Base-by-base conservation (phyloP, 2,797 vertebrate species). In the Parambassis ranga region DNA sequence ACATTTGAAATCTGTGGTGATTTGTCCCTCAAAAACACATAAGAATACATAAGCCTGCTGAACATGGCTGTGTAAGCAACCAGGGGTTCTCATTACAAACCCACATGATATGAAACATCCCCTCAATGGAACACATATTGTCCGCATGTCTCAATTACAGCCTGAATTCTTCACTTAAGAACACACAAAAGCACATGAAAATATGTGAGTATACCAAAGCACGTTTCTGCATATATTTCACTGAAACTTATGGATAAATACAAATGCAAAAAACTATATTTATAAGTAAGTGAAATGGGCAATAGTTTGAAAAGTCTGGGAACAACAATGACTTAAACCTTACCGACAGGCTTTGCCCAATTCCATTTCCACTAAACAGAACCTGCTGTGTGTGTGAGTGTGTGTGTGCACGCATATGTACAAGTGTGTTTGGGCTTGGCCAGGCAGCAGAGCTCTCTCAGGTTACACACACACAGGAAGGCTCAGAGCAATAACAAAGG, bases 381-480 rank as follows among this genome's bases (percentile, higher is more conserved):
- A 89, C 90, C 86, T 91, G 83, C 84, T 90, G 90, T 68, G 71
- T 70, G 57, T 56, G 33, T 57, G 2, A 50, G 7, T 47, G 39
- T 39, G 53, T 47, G 68, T 72, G 47, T 46, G 57, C 30, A 46
- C 28, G 33, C 35, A 30, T 64, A 28, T 71, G 75, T 67, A 64
- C 52, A 49, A 71, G 82, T 87, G 80, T 84, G 83, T 81, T 75
- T 86, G 83, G 68, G 79, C 79, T 88, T 86, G 89, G 85, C 82
- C 67, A 36, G 68, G 74, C 82, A 74, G 68, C 67, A 53, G 36
- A 51, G 83, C 86, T 90, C 81, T 88, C 85, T 91, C 86, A 69
- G 66, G 90, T 89, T 91, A 91, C 89, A 89, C 85, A 83, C 79
- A 88, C 81, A 86, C 88, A 92, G 89, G 88, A 90, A 92, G 86